Conservation (phyloP, 2,888 invertebrate species). For the Lycophotia porphyrea region DNA sequence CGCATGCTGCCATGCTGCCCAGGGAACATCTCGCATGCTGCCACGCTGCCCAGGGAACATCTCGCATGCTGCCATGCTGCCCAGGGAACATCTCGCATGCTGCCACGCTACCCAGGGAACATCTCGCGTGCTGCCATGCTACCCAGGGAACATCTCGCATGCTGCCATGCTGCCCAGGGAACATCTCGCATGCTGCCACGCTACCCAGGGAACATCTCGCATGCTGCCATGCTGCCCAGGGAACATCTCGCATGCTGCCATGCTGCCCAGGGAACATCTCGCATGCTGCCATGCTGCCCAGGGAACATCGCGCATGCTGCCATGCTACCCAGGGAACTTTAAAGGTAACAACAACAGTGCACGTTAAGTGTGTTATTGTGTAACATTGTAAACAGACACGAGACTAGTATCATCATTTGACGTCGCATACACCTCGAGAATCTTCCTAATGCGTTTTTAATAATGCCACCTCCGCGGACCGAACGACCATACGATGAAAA, state of each 20-base stretch:
- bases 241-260: background rate
- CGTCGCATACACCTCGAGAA: slow-evolving; percentile 50
- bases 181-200: background rate
- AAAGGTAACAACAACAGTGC: background rate
- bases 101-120: too few relatives aligned
- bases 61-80: too few relatives aligned
- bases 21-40: background rate
- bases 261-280: background rate
- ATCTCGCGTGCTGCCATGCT: background rate
- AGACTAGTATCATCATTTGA: slow-evolving; percentile 16
- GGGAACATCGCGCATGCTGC: background rate
- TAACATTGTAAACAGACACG: slow-evolving; percentile 32
- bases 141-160: background rate
- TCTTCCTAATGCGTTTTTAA: slow-evolving; percentile 80
- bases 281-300: too few relatives aligned
- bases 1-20: too few relatives aligned
- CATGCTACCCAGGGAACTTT: background rate
- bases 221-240: too few relatives aligned
- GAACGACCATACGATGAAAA: slow-evolving; percentile 30
- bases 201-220: background rate
- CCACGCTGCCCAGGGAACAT: too few relatives aligned
- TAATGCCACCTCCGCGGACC: slow-evolving; percentile 66
- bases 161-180: too few relatives aligned
- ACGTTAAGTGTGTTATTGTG: background rate
- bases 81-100: background rate